Conservation (phyloP, 2,888 invertebrate species). For the Elysia crispata region DNA sequence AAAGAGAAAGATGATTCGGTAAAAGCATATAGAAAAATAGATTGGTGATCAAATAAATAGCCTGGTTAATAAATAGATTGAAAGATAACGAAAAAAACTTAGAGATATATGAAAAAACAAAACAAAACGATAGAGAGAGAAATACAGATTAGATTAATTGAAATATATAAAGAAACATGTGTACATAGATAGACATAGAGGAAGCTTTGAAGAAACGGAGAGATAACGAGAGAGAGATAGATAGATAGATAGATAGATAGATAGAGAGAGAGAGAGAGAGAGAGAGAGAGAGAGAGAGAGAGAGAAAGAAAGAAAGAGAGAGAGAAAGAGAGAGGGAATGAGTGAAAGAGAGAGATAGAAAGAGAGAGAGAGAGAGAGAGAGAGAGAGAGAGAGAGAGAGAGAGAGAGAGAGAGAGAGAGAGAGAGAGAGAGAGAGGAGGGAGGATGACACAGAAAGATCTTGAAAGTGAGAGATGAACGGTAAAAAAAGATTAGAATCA, state of each 20-base stretch:
- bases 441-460: neutral
- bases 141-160: too few relatives aligned
- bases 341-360: neutral
- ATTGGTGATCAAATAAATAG: too few relatives aligned
- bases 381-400: neutral
- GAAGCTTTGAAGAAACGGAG: neutral
- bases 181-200: neutral
- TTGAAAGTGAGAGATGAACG: neutral
- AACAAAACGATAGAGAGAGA: too few relatives aligned
- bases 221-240: neutral
- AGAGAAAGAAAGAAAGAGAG: neutral
- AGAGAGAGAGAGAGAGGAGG: neutral
- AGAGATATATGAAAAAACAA: too few relatives aligned
- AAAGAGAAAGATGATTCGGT: too few relatives aligned
- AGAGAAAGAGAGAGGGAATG: neutral
- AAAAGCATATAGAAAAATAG: too few relatives aligned
- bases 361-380: neutral
- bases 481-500: too few relatives aligned
- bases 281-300: neutral
- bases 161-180: neutral
- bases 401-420: neutral
- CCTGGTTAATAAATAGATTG: too few relatives aligned
- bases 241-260: neutral
- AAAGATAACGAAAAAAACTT: too few relatives aligned
- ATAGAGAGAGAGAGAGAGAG: neutral